Evolutionary conservation across 2,113 vertebrate genomes (phyloP).

Genomic region (Micromys minutus): DNA sequence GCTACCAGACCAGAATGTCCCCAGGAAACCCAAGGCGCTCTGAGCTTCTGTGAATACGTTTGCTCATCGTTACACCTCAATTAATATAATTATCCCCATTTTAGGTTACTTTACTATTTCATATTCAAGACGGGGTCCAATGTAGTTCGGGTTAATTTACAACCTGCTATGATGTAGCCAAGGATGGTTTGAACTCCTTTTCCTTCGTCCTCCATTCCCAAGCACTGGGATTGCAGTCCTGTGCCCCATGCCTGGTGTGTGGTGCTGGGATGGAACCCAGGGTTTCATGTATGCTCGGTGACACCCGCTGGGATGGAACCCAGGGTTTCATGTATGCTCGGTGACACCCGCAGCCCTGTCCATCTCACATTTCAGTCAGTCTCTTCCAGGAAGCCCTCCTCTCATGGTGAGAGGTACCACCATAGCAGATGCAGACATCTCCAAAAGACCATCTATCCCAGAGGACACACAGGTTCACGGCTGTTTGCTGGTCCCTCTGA

Average conservation of each 20-base stretch:
- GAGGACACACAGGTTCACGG: not conserved
- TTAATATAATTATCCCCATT: not conserved
- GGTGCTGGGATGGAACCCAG: not conserved
- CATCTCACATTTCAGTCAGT: not conserved
- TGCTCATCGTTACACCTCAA: not conserved
- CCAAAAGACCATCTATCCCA: not conserved
- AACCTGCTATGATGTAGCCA: not conserved
- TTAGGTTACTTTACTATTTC: not conserved
- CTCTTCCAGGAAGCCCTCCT: not conserved
- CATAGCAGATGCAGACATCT: not conserved
- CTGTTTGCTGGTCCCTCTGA: not conserved
- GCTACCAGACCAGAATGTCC: not conserved
- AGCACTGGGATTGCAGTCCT: not conserved
- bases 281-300: no score
- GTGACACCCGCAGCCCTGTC: not conserved
- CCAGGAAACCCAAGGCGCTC: not conserved
- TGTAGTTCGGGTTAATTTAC: not conserved
- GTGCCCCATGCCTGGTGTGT: not conserved
- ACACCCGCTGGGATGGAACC: not conserved
- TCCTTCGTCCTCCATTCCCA: not conserved
- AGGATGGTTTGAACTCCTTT: not conserved
- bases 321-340: not conserved
- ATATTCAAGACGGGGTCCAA: not conserved
- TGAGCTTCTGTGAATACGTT: not conserved
- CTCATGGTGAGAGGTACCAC: not conserved